These are phyloP conservation scores for Dysmachus trigonus DNA, from an alignment of 2,888 invertebrate species.

Conservation along the genomic window DNA sequence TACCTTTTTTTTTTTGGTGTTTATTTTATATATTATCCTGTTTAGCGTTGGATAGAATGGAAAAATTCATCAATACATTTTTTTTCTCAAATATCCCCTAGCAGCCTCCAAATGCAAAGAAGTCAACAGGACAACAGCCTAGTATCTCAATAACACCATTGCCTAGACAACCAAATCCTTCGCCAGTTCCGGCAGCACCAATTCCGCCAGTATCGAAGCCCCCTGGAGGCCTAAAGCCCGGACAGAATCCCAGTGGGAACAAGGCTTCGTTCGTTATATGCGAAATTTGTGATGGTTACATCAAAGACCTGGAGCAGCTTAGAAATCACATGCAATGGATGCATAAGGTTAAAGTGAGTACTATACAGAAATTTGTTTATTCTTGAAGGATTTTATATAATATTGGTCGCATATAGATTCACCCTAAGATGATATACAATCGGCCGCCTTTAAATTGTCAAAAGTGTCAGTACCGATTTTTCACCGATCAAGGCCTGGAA, in stretches of 20 bases:
- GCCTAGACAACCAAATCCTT: slow-evolving; percentile 71
- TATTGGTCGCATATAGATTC: slow-evolving; percentile 67
- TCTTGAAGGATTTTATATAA: background rate
- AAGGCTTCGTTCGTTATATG: slow-evolving; percentile 92
- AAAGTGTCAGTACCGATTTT: slow-evolving; percentile 95
- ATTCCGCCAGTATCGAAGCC: slow-evolving; percentile 75
- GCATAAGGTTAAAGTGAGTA: slow-evolving; percentile 83
- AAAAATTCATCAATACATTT: background rate
- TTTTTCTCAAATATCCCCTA: background rate
- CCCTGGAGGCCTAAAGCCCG: slow-evolving; percentile 66
- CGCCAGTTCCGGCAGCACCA: slow-evolving; percentile 78
- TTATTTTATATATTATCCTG: background rate
- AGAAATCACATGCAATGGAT: slow-evolving; percentile 98
- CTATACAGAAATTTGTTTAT: background rate
- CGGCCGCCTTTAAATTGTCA: slow-evolving; percentile 94
- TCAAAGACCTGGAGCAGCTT: slow-evolving; percentile 92
- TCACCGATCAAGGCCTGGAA: slow-evolving; percentile 96
- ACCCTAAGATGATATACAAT: slow-evolving; percentile 95
- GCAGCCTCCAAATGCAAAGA: slow-evolving; percentile 34
- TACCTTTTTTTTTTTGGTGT: background rate
- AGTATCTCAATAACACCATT: slow-evolving; percentile 91
- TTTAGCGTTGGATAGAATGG: background rate
- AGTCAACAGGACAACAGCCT: slow-evolving; percentile 69
- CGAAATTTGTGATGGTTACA: slow-evolving; percentile 97
- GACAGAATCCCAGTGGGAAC: slow-evolving; percentile 63